phyloP scores from a whole-genome alignment of 2,888 invertebrate genomes.

The Scelioninae gen. 1 region DNA sequence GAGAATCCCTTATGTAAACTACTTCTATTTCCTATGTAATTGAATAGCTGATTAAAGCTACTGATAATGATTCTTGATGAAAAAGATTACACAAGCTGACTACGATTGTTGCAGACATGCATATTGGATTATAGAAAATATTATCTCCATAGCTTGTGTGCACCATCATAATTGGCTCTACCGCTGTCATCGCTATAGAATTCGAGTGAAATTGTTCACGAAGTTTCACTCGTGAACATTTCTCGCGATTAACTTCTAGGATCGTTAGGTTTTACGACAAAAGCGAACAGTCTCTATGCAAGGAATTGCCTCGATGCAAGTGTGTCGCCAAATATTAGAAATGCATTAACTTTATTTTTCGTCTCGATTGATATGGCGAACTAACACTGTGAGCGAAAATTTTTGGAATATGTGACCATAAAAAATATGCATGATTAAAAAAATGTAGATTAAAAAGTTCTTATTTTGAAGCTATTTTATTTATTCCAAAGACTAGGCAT shows the following conservation, averaged over 20 bases:
- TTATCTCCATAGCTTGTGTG: slow-evolving; percentile 51
- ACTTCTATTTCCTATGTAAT: neutral
- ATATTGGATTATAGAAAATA: slow-evolving; percentile 45
- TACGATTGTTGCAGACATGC: slow-evolving; percentile 33
- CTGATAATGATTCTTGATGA: slow-evolving; percentile 31
- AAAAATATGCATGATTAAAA: slow-evolving; percentile 16
- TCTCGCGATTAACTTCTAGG: slow-evolving; percentile 71
- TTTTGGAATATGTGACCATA: slow-evolving; percentile 8
- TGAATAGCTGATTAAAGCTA: slow-evolving; percentile 17
- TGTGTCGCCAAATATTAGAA: slow-evolving; percentile 34
- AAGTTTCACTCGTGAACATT: slow-evolving; percentile 69
- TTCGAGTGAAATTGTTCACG: slow-evolving; percentile 65
- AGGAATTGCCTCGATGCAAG: slow-evolving; percentile 56
- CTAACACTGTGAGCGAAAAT: slow-evolving; percentile 47
- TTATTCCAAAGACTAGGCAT: no score
- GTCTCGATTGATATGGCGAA: slow-evolving; percentile 5
- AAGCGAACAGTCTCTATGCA: slow-evolving; percentile 54
- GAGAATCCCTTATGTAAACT: neutral
- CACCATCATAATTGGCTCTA: slow-evolving; percentile 62
- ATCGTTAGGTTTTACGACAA: slow-evolving; percentile 72
- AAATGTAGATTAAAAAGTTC: neutral
- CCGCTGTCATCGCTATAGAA: slow-evolving; percentile 67
- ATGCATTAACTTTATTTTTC: slow-evolving; percentile 24
- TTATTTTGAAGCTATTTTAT: no score
- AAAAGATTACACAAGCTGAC: slow-evolving; percentile 30